Evolutionary conservation across 1,140 invertebrate species (phyloP), one percentile per base, ranked within the genome.

Genomic region (Drosophila novamexicana): DNA sequence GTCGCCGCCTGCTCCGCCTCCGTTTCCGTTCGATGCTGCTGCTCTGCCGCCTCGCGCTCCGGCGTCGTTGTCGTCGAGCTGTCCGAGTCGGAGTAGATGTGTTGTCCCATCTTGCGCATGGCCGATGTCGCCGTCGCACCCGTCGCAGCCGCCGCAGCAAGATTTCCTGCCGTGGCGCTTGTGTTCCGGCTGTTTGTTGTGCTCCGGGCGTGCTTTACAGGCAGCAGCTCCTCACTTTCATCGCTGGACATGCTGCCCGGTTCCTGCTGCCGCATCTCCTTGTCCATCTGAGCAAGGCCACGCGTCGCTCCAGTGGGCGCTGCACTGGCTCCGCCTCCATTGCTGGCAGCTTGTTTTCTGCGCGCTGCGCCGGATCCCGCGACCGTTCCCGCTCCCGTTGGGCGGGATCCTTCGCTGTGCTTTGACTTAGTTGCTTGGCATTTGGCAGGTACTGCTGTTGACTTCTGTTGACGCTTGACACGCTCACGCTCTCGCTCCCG

Each of bases 171-270:
- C 1, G 50, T 5, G n/a, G 50, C 1, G 7, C n/a, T 8, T 10
- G 50, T 39, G 37, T 10, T 45, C n/a, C 45, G 32, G 62, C 39
- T 16, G 49, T 39, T 75, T 14, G 16, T 56, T 52, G n/a, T 59
- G 39, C 4, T 7, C 39, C 22, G 22, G 22, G 44, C 61, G 4
- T 54, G 56, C 45, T 79, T 91, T 10, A 91, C 94, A 49, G 95
- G 94, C 92, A 96, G 94, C 29, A 97, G 91, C 65, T 97, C 96
- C 92, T 96, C 96, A 89, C 96, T 97, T 78, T 97, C 96, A 72
- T 95, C 95, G 47, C 94, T 95, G n/a, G 93, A 93, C 64, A 93
- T 90, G 68, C 93, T 93, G 92, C 94, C 93, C 3, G 90, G 91
- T 56, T 92, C 93, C 52, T 92, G 93, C 59, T 93, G 92, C 64